Conservation (phyloP, 1,140 invertebrate species). For the Dufourea novaeangliae region DNA sequence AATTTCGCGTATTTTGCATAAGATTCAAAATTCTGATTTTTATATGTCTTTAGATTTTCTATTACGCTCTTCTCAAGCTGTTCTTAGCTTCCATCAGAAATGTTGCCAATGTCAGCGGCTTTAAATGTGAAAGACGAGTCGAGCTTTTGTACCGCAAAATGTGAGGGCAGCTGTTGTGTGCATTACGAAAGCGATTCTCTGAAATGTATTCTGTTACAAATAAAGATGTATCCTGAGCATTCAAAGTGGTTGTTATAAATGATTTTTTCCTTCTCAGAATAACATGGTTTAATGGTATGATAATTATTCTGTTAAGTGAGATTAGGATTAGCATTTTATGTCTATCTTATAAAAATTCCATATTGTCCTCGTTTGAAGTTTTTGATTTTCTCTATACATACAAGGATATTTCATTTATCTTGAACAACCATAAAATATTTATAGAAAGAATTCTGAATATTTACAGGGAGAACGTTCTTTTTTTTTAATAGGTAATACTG, state of each 20-base stretch:
- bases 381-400: no score
- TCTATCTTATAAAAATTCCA: no score
- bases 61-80: not conserved
- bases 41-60: not conserved
- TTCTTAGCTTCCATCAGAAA: no score
- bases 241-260: not conserved
- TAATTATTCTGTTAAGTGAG: no score
- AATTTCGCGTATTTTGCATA: not conserved
- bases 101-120: not conserved
- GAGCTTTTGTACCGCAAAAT: not conserved
- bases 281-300: no score
- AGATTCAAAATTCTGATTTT: not conserved
- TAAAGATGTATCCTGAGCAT: not conserved
- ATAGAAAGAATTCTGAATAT: no score
- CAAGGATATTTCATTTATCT: not conserved
- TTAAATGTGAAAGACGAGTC: not conserved
- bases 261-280: not conserved
- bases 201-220: slow-evolving; percentile 21
- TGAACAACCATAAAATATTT: no score
- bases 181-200: not conserved
- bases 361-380: no score
- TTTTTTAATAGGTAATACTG: no score
- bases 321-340: no score
- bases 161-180: no score
- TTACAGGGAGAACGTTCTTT: no score